Evolutionary conservation across 2,113 vertebrate species (phyloP).

Genomic region (Petrocephalus microphthalmus): DNA sequence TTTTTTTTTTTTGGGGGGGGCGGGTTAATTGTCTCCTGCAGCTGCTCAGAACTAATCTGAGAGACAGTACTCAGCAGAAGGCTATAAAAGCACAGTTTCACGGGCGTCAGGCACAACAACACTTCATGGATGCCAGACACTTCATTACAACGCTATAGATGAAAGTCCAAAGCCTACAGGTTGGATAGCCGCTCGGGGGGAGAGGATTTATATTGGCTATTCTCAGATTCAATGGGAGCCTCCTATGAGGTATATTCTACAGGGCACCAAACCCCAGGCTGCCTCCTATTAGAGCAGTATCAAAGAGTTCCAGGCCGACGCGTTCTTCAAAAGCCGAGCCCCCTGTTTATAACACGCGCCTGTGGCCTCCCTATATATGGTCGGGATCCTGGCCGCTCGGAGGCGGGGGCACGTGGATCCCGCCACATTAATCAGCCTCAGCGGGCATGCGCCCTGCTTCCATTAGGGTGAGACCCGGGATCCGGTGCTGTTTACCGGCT

Average conservation of each 20-base stretch:
- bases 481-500: conserved; percentile 35
- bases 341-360: neutral
- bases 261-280: neutral
- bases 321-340: neutral
- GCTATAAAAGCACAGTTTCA: neutral
- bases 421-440: neutral
- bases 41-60: neutral
- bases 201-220: too few species aligned
- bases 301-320: neutral
- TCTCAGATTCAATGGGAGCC: too few species aligned
- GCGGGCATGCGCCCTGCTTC: conserved; percentile 13
- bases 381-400: neutral
- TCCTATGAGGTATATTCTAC: too few species aligned
- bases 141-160: neutral
- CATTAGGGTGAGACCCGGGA: conserved; percentile 21
- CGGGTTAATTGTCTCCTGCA: neutral
- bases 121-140: neutral
- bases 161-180: neutral
- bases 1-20: neutral
- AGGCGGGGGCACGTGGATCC: neutral
- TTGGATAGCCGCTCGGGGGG: neutral
- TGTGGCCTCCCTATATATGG: neutral
- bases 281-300: neutral
- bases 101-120: neutral
- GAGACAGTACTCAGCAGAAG: neutral